phyloP scores from a whole-genome alignment of 2,888 invertebrate species.

The Germaria angustata region DNA sequence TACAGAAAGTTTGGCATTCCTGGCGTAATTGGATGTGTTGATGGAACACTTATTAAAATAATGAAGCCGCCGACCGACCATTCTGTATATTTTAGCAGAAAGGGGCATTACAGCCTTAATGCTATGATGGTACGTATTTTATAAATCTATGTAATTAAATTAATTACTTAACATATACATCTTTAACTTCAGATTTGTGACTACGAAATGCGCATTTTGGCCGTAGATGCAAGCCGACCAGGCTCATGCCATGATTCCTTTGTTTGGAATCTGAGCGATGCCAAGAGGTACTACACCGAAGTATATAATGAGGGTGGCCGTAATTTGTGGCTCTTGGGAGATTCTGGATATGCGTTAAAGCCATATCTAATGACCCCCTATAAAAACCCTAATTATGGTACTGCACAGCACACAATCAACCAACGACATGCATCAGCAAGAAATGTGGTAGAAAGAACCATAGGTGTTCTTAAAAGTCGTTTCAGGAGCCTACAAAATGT shows the following conservation, averaged over 20 bases:
- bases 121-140: no score
- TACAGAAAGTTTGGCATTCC: no score
- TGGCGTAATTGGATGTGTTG: no score
- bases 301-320: neutral
- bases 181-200: no score
- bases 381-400: neutral
- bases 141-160: no score
- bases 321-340: neutral
- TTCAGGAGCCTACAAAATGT: constrained; percentile 21
- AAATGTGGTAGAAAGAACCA: neutral
- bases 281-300: neutral
- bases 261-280: neutral
- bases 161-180: no score
- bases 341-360: neutral
- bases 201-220: no score
- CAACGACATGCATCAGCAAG: neutral
- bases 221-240: no score
- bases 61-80: neutral
- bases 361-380: constrained; percentile 5
- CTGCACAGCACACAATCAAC: no score
- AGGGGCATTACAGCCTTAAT: neutral
- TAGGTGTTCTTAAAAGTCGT: constrained; percentile 36
- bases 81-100: neutral
- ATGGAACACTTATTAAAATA: neutral
- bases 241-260: no score